phyloP scores from a whole-genome alignment of 2,113 vertebrate genomes.

The Lycaon pictus region DNA sequence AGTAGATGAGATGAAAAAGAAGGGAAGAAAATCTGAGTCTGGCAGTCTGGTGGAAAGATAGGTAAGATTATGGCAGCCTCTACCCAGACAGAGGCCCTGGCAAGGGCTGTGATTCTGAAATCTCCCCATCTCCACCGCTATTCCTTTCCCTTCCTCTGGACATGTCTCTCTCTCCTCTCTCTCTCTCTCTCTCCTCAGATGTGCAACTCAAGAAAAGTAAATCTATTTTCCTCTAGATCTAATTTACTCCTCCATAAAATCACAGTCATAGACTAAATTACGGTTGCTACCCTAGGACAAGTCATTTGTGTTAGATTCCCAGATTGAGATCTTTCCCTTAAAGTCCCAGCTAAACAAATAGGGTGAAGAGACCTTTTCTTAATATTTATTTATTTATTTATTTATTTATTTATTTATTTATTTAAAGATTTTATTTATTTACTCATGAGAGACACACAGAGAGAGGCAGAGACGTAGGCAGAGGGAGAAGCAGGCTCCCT shows the following conservation, averaged over 20 bases:
- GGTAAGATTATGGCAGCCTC: background rate
- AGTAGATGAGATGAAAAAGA: background rate
- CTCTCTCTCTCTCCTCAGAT: background rate
- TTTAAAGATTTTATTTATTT: too few relatives aligned
- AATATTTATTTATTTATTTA: too few relatives aligned
- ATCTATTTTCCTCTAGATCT: background rate
- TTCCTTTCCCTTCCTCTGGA: background rate
- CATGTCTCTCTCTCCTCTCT: background rate
- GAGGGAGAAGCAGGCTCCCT: too few relatives aligned
- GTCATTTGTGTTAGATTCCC: background rate
- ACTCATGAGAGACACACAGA: too few relatives aligned
- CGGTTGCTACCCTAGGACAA: background rate
- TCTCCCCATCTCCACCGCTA: background rate
- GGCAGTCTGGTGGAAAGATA: background rate
- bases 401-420: too few relatives aligned
- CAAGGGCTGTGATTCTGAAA: background rate
- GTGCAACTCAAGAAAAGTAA: background rate
- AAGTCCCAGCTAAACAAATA: background rate
- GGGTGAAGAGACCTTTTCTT: background rate
- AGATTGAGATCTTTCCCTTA: background rate
- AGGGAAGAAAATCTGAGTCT: background rate
- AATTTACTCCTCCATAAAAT: background rate
- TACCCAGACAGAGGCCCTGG: background rate
- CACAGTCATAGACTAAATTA: background rate
- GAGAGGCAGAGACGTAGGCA: too few relatives aligned